phyloP scores from a whole-genome alignment of 2,797 vertebrate species.

The Champsocephalus gunnari region DNA sequence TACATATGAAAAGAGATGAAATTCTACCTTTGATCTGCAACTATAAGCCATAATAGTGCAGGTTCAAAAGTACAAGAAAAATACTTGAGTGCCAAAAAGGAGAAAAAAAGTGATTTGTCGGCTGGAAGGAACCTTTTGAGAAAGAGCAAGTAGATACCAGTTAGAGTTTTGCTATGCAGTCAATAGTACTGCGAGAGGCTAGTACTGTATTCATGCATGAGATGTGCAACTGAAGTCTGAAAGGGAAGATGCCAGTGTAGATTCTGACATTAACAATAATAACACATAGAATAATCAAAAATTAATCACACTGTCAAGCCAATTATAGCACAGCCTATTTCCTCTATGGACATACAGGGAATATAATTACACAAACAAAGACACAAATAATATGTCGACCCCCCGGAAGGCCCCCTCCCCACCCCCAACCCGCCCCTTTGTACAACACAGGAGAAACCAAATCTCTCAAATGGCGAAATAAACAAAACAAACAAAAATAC shows the following conservation, averaged over 20 bases:
- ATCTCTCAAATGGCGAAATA: conserved; percentile 78
- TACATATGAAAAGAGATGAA: conserved; percentile 69
- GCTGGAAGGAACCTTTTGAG: conserved; percentile 49
- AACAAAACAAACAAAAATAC: conserved; percentile 81
- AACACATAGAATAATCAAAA: conserved; percentile 65
- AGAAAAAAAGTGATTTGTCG: conserved; percentile 32
- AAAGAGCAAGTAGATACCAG: conserved; percentile 51
- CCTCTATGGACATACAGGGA: conserved; percentile 70
- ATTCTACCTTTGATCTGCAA: conserved; percentile 75
- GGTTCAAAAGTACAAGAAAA: conserved; percentile 66
- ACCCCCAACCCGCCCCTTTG: conserved; percentile 64
- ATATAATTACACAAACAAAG: conserved; percentile 79
- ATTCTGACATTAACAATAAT: conserved; percentile 55
- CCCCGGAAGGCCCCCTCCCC: conserved; percentile 61
- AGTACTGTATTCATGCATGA: conserved; percentile 16
- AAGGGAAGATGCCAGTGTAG: not conserved
- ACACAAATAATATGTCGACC: conserved; percentile 68
- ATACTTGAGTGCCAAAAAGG: conserved; percentile 59
- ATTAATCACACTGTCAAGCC: conserved; percentile 81
- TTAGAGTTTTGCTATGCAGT: conserved; percentile 36
- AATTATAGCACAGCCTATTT: conserved; percentile 80
- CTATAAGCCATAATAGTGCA: conserved; percentile 61
- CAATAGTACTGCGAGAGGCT: conserved; percentile 21
- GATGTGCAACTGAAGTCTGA: conserved; percentile 28
- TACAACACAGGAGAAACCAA: conserved; percentile 74